Evolutionary conservation across 1,140 invertebrate genomes (phyloP).

Genomic region (Heliconius himera): DNA sequence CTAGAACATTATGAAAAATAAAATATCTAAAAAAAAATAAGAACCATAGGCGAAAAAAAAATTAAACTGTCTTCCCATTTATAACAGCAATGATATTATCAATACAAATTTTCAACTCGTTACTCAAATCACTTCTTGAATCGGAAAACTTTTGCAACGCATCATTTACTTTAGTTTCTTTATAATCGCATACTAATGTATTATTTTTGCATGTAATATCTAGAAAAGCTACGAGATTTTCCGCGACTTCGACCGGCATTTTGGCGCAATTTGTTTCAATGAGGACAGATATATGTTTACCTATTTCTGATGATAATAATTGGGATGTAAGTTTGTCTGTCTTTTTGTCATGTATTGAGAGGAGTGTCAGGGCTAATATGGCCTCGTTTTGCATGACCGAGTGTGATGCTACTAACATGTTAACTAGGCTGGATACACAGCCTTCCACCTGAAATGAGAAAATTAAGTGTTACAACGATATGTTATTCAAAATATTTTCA

Average conservation of each 20-base stretch:
- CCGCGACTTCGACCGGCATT: conserved; percentile 84
- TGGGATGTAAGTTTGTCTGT: conserved; percentile 51
- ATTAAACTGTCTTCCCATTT: not conserved
- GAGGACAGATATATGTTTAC: conserved; percentile 83
- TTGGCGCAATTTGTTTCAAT: conserved; percentile 84
- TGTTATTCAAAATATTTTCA: not conserved
- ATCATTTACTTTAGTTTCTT: conserved; percentile 59
- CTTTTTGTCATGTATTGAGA: conserved; percentile 72
- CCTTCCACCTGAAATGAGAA: conserved; percentile 83
- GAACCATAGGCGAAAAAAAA: not conserved
- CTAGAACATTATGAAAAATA: not conserved
- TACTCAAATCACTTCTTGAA: conserved; percentile 57
- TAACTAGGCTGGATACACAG: conserved; percentile 87
- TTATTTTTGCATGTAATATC: conserved; percentile 65
- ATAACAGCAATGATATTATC: conserved; percentile 48
- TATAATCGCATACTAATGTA: conserved; percentile 59
- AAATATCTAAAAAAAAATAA: not conserved
- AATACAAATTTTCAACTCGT: conserved; percentile 57
- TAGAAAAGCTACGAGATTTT: conserved; percentile 83
- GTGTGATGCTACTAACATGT: conserved; percentile 91
- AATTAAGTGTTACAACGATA: not conserved
- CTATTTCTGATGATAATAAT: conserved; percentile 84
- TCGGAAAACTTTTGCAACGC: conserved; percentile 62
- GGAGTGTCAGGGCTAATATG: conserved; percentile 85
- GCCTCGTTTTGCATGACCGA: conserved; percentile 95